Evolutionary conservation across 2,797 vertebrate species (phyloP).

Genomic region (Acipenser transmontanus): DNA sequence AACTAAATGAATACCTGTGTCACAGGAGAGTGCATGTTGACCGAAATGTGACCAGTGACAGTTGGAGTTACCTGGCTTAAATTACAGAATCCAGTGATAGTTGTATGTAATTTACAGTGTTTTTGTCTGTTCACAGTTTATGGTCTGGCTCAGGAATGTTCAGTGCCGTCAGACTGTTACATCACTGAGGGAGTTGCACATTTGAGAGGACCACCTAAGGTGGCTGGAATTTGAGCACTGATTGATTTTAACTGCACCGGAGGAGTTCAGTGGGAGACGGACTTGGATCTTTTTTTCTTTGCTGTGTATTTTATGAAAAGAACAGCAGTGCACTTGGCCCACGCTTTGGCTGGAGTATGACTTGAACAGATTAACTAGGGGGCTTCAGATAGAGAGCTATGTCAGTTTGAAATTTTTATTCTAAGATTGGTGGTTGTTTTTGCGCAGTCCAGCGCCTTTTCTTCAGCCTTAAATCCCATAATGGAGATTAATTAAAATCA

Average conservation of each 20-base stretch:
- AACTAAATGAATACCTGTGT: background rate
- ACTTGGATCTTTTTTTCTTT: conserved; percentile 25
- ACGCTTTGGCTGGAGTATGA: background rate
- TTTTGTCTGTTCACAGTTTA: conserved; percentile 27
- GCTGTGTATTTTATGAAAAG: background rate
- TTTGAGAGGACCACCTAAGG: conserved; percentile 52
- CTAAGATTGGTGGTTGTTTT: conserved; percentile 5
- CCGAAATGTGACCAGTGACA: background rate
- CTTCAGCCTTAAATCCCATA: conserved; percentile 6
- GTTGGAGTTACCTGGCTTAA: conserved; percentile 3
- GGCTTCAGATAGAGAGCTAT: conserved; percentile 1
- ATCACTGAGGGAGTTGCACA: conserved; percentile 34
- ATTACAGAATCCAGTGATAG: conserved; percentile 6
- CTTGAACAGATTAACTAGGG: conserved; percentile 8
- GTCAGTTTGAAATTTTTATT: background rate
- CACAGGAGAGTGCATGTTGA: background rate
- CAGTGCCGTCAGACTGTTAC: conserved; percentile 19
- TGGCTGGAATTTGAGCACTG: conserved; percentile 60
- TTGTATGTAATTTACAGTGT: conserved; percentile 24
- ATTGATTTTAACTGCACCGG: conserved; percentile 57
- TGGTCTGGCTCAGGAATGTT: conserved; percentile 21
- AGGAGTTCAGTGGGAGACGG: conserved; percentile 39
- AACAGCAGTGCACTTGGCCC: background rate
- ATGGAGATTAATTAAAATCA: conserved; percentile 9
- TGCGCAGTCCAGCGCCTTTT: conserved; percentile 12